These are phyloP conservation scores for Oscarella lobularis DNA, from an alignment of 37 sponge, comb jelly and placozoan genomes.

Conservation along the genomic window DNA sequence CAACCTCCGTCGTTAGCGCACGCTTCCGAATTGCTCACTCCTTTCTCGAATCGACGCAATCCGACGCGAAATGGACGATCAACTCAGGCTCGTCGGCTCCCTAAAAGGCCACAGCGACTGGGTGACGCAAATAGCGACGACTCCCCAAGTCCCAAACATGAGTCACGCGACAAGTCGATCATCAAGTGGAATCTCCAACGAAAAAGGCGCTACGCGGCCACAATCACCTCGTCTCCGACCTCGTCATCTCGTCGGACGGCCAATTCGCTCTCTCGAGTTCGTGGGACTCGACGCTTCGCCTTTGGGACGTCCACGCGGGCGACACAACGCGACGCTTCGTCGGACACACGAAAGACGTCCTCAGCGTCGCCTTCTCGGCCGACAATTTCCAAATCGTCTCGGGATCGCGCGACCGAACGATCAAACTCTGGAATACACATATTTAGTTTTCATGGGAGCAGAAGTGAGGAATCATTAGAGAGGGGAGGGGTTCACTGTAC, in stretches of 20 bases:
- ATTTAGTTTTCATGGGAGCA: constrained; percentile 9
- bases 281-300: constrained; percentile 91
- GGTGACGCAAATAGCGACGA: constrained; percentile 99
- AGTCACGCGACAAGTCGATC: constrained; percentile 86
- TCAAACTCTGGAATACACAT: constrained; percentile 9
- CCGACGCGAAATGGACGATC: too few relatives aligned
- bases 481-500: background rate
- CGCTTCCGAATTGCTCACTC: too few relatives aligned
- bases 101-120: constrained; percentile 95
- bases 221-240: constrained; percentile 97
- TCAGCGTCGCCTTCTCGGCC: constrained; percentile 98
- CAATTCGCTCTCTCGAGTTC: constrained; percentile 97
- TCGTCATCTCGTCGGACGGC: constrained; percentile 92
- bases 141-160: constrained; percentile 82
- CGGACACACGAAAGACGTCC: constrained; percentile 94
- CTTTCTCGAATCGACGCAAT: too few relatives aligned
- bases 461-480: background rate
- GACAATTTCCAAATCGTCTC: constrained; percentile 99
- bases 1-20: too few relatives aligned
- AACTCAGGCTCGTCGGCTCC: constrained; percentile 63
- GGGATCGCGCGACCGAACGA: constrained; percentile 63
- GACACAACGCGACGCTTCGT: constrained; percentile 85
- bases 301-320: constrained; percentile 89
- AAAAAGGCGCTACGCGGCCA: constrained; percentile 80
- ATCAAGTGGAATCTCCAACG: constrained; percentile 86